These are phyloP conservation scores for Lepus americanus DNA, from an alignment of 2,113 vertebrate genomes.

Conservation along the genomic window DNA sequence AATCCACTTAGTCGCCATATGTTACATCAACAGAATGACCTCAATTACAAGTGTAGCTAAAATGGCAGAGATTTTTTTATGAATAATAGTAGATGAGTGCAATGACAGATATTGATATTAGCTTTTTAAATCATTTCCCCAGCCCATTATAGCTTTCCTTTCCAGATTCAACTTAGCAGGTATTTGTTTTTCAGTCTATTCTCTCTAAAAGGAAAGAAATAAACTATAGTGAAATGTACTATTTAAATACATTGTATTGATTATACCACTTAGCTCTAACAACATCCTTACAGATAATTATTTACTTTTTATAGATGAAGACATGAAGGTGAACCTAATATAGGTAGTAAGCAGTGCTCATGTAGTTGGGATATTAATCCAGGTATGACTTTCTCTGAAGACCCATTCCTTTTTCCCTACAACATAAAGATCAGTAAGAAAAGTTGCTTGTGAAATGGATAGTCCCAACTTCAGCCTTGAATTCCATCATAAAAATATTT, in stretches of 20 bases:
- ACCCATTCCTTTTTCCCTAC: slow-evolving; percentile 23
- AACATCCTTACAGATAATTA: slow-evolving; percentile 43
- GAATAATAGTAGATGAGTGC: slow-evolving; percentile 25
- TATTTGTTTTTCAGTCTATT: slow-evolving; percentile 54
- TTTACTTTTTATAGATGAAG: slow-evolving; percentile 54
- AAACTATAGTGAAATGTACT: neutral
- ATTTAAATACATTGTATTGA: slow-evolving; percentile 41
- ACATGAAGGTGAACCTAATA: slow-evolving; percentile 38
- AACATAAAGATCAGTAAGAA: slow-evolving; percentile 13
- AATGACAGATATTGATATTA: slow-evolving; percentile 47
- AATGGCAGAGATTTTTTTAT: neutral
- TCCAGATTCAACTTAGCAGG: slow-evolving; percentile 19
- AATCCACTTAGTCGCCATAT: slow-evolving; percentile 16
- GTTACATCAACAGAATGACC: slow-evolving; percentile 37
- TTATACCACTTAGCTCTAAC: slow-evolving; percentile 33
- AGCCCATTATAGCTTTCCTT: neutral
- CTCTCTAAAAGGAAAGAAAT: slow-evolving; percentile 48
- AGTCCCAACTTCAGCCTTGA: neutral
- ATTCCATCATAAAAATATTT: slow-evolving; percentile 33
- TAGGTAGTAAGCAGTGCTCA: slow-evolving; percentile 9
- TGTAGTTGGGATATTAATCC: neutral
- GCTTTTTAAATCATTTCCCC: slow-evolving; percentile 49
- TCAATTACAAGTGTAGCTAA: slow-evolving; percentile 44
- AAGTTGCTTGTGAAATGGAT: slow-evolving; percentile 24
- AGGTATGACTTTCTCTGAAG: neutral